These are phyloP conservation scores for Oriolus oriolus DNA, from an alignment of 2,113 vertebrate genomes.

Conservation along the genomic window DNA sequence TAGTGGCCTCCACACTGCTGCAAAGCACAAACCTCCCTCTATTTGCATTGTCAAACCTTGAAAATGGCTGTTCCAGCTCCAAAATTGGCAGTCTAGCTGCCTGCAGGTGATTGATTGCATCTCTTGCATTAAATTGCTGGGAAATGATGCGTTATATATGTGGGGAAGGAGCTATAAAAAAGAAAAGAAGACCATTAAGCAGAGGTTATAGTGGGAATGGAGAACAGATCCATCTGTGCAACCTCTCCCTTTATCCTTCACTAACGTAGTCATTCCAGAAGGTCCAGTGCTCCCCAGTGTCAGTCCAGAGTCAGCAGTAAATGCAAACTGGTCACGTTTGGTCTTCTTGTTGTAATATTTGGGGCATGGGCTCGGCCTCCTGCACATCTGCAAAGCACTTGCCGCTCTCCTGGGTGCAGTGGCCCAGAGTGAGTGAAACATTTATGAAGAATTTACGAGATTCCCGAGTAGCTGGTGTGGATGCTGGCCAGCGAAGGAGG, in stretches of 20 bases:
- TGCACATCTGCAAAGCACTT: neutral
- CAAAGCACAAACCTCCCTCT: neutral
- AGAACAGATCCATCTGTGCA: neutral
- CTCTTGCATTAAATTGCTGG: neutral
- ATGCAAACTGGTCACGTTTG: accelerated
- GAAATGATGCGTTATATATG: neutral
- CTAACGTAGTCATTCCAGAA: neutral
- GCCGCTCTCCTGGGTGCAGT: neutral
- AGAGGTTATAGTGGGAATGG: neutral
- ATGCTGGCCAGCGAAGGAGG: neutral
- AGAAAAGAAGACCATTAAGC: neutral
- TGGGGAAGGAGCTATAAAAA: neutral
- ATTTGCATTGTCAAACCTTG: neutral
- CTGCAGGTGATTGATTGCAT: neutral
- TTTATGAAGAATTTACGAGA: neutral
- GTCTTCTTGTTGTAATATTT: neutral
- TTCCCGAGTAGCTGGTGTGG: neutral
- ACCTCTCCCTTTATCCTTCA: neutral
- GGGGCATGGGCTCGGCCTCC: neutral
- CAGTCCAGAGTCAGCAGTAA: neutral
- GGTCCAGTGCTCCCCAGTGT: neutral
- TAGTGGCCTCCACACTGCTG: neutral
- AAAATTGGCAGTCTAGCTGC: neutral
- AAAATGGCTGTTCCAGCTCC: neutral
- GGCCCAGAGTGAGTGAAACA: neutral